Percentiles rank a stretch among this genome's conserved stretches.
Conservation (phyloP, 2,888 invertebrate species). For the Scaptomyza caliginosa region DNA sequence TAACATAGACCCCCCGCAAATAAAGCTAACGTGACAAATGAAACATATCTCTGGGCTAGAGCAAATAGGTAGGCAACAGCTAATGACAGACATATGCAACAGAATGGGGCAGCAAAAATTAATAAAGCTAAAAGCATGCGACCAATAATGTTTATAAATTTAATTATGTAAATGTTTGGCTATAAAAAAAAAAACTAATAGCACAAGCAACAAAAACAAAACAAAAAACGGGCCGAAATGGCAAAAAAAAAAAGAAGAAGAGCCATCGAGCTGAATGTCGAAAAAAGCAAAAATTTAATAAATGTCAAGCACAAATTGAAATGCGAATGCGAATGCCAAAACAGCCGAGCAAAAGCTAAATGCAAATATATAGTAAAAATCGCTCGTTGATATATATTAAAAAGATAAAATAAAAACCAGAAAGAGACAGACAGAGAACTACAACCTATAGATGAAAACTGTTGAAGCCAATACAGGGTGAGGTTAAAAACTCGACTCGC, state of each 20-base stretch:
- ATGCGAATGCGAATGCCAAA: constrained; percentile 45
- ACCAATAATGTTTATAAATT: constrained; percentile 77
- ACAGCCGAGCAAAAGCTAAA: constrained; percentile 29
- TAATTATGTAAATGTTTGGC: constrained; percentile 74
- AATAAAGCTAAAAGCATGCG: constrained; percentile 76
- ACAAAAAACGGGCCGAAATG: neutral
- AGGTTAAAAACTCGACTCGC: constrained; percentile 48
- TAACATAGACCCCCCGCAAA: constrained; percentile 46
- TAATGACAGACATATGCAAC: constrained; percentile 50
- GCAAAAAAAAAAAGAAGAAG: too few relatives aligned
- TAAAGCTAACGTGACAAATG: constrained; percentile 1
- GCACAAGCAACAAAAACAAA: constrained; percentile 7
- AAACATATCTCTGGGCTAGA: neutral
- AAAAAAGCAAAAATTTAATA: constrained; percentile 63
- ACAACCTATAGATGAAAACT: constrained; percentile 13
- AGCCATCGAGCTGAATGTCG: constrained; percentile 5
- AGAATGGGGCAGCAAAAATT: constrained; percentile 56
- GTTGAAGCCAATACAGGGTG: constrained; percentile 9
- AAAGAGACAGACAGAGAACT: neutral
- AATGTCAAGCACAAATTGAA: constrained; percentile 78
- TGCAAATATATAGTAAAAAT: constrained; percentile 36
- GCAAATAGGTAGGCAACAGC: neutral
- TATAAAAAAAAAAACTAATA: constrained; percentile 53
- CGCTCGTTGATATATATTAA: constrained; percentile 24
- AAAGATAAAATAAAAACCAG: neutral